Percentiles rank a stretch among this genome's conserved stretches.
phyloP scores from a whole-genome alignment of 2,888 invertebrate genomes.

The Odontocerum albicorne region DNA sequence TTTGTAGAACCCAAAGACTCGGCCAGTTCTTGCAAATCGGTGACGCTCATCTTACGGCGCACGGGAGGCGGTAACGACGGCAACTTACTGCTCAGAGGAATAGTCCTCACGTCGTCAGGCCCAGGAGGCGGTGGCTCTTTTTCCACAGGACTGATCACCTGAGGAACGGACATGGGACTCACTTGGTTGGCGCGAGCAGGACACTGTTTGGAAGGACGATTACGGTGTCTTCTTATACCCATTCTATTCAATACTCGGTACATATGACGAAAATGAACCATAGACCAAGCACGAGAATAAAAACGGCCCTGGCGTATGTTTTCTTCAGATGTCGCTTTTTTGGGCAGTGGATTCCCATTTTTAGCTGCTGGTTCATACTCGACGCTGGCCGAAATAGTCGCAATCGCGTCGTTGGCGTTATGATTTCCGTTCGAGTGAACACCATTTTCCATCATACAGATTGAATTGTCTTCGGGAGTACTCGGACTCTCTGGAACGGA shows the following conservation, averaged over 20 bases:
- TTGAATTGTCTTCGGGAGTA: constrained; percentile 53
- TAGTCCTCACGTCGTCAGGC: constrained; percentile 10
- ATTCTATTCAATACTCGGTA: constrained; percentile 25
- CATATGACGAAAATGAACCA: constrained; percentile 44
- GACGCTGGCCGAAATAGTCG: constrained; percentile 28
- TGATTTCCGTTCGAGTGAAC: constrained; percentile 21
- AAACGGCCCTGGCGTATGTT: constrained; percentile 8
- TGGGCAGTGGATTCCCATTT: constrained; percentile 24
- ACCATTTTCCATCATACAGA: constrained; percentile 38
- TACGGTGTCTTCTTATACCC: constrained; percentile 24
- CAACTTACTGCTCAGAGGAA: constrained; percentile 36
- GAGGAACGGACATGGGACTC: constrained; percentile 40
- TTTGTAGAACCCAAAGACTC: constrained; percentile 52
- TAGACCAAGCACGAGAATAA: constrained; percentile 39
- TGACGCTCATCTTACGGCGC: constrained; percentile 51
- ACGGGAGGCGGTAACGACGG: constrained; percentile 54
- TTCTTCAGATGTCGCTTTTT: constrained; percentile 40
- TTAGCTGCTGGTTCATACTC: constrained; percentile 26
- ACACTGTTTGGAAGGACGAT: constrained; percentile 27
- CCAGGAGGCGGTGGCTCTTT: constrained; percentile 16
- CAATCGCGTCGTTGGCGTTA: constrained; percentile 34
- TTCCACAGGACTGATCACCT: constrained; percentile 32
- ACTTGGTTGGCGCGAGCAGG: constrained; percentile 45
- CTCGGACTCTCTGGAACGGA: constrained; percentile 62
- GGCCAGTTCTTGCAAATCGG: constrained; percentile 56